Evolutionary conservation across 2,888 invertebrate genomes (phyloP).

Genomic region (Tipula vernalis): DNA sequence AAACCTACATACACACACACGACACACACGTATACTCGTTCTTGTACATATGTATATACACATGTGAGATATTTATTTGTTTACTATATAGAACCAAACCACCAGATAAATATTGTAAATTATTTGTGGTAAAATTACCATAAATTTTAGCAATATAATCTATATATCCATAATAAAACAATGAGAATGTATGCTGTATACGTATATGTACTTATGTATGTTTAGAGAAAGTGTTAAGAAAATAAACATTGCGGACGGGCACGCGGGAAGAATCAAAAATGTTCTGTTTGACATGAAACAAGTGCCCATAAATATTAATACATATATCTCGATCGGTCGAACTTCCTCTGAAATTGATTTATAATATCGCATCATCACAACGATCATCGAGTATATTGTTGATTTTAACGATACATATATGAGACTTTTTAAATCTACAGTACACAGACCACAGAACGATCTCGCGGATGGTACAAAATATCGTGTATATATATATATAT

Average conservation of each 20-base stretch:
- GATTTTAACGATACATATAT: background rate
- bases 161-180: background rate
- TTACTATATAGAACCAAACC: background rate
- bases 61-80: background rate
- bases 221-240: background rate
- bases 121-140: constrained; percentile 4
- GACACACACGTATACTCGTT: background rate
- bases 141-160: background rate
- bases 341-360: background rate
- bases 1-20: background rate
- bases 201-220: too few species aligned
- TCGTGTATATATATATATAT: background rate
- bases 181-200: background rate
- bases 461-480: background rate
- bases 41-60: background rate
- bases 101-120: background rate
- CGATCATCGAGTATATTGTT: background rate
- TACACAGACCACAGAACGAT: background rate
- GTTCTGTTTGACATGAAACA: background rate
- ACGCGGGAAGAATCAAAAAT: background rate
- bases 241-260: background rate
- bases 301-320: background rate
- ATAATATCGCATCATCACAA: background rate
- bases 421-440: background rate
- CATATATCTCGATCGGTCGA: background rate